Evolutionary conservation across 2,797 vertebrate genomes (phyloP).

Genomic region (Coregonus ussuriensis): DNA sequence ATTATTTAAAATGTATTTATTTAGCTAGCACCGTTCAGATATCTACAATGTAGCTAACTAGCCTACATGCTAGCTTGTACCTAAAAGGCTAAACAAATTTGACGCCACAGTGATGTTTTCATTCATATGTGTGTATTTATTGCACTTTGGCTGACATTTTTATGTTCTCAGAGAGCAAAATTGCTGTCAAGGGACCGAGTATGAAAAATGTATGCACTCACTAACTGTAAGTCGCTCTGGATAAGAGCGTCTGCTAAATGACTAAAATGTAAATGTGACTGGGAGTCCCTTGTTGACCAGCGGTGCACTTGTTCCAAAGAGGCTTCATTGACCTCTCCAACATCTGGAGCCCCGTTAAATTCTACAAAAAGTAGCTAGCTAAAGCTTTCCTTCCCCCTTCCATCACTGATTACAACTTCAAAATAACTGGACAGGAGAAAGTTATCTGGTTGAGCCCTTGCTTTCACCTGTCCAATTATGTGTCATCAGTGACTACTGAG

Average conservation of each 20-base stretch:
- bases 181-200: neutral
- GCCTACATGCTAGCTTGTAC: neutral
- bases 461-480: neutral
- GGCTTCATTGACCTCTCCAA: no score
- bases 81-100: neutral
- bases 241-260: no score
- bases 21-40: neutral
- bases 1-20: neutral
- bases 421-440: neutral
- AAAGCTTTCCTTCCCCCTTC: neutral
- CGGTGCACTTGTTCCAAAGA: no score
- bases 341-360: neutral
- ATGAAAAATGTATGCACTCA: no score
- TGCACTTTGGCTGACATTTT: neutral
- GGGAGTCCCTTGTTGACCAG: neutral
- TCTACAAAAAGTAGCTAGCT: neutral
- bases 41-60: neutral
- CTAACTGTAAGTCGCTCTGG: no score
- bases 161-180: neutral
- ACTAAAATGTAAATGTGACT: no score
- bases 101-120: neutral
- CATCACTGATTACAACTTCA: neutral
- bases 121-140: neutral
- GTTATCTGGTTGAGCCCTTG: neutral
- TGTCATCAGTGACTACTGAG: no score